Conservation (phyloP, 2,113 vertebrate genomes). For the Ginglymostoma cirratum region DNA sequence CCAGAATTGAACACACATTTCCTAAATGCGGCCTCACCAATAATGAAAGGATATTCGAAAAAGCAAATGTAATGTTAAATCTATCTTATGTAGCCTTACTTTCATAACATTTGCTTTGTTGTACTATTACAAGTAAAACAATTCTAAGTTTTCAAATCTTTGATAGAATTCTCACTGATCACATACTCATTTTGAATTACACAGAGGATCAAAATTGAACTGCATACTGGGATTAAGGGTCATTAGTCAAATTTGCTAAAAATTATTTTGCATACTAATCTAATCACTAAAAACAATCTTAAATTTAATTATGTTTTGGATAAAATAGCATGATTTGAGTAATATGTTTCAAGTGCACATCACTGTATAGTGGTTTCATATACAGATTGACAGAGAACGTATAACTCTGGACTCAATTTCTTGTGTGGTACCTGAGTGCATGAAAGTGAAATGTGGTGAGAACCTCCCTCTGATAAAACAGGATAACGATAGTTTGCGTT, state of each 20-base stretch:
- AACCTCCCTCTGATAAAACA: background rate
- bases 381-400: background rate
- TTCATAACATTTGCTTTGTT: no score
- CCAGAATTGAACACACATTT: no score
- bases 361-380: background rate
- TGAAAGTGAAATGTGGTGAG: background rate
- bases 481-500: background rate
- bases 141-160: no score
- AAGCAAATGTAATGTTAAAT: no score
- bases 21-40: no score
- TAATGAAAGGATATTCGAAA: no score
- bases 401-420: background rate
- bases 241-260: background rate
- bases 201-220: background rate
- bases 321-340: background rate
- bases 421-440: background rate
- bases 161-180: background rate
- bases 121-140: no score
- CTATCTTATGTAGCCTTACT: no score
- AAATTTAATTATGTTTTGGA: background rate
- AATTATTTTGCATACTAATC: background rate
- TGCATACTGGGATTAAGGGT: background rate
- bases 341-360: background rate
- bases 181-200: background rate
- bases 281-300: background rate